Evolutionary conservation across 1,140 invertebrate species (phyloP), one percentile per base, ranked within the genome.

Genomic region (Schlechtendalia chinensis): DNA sequence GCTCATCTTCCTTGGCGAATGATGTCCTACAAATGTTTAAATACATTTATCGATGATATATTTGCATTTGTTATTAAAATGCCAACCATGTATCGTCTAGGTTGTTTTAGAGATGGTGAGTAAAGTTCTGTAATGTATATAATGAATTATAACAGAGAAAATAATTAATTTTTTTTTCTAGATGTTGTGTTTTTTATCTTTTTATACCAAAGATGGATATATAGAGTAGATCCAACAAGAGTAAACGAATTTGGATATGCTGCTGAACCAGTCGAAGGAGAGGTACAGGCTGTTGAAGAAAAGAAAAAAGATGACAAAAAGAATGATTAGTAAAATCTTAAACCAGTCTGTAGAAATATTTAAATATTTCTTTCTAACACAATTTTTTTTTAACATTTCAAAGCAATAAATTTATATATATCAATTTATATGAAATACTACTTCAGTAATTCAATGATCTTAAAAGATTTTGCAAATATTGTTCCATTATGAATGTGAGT

Each of bases 1-100:
- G 98, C 98, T 14, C 98, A 99, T 89, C 88, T 99, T 82, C 98
- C 98, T 5, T 99, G 98, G 97, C 89, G 98, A 79, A 99, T 99
- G 97, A 91, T 99, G 90, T 97, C 96, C 17, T 99, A 99, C 85
- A 99, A 99, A 89, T 98, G 98, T 85, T 90, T 99, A n/a, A 99
- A 99, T 86, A 99, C 98, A 4, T 99, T 99, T 85, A 99, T 99
- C 84, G 98, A 99, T 88, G 98, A 99, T 87, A 96, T 99, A 83
- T 99, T 99, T 89, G 98, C 98, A 81, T 99, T 99, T 90, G 96
- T 99, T 80, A 99, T 99, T 82, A 98, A 98, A 88, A 99, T 99
- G 97, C 98, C 98, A 54, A 98, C 95, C 1, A 93, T 99, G 89
- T 99, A 99, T 85, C 89, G 93, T 82, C 85, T 95, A 82, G 97